Evolutionary conservation across 2,113 vertebrate genomes (phyloP).

Genomic region (Craseonycteris thonglongyai): DNA sequence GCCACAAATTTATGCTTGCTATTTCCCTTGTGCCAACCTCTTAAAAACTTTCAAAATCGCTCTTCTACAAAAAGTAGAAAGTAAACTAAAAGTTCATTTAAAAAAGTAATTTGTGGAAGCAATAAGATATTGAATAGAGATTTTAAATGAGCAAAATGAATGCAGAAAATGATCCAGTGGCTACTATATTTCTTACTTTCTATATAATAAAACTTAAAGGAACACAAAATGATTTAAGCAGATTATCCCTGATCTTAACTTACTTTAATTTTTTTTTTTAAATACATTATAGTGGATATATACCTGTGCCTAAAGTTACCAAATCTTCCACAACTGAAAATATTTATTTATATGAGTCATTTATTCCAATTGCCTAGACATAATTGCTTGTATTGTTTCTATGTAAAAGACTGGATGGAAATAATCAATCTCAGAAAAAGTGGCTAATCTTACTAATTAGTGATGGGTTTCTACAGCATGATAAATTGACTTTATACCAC

Average conservation of each 20-base stretch:
- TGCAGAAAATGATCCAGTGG: neutral
- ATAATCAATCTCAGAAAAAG: constrained; percentile 38
- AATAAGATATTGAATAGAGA: neutral
- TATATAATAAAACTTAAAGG: neutral
- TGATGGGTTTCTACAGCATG: constrained; percentile 52
- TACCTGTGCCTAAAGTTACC: neutral
- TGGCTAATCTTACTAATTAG: constrained; percentile 40
- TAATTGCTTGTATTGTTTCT: neutral
- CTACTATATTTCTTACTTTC: neutral
- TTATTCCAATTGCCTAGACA: constrained; percentile 4
- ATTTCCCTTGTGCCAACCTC: neutral
- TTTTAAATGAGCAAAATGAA: neutral
- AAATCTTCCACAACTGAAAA: neutral
- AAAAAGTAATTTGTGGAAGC: neutral
- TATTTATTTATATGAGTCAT: neutral
- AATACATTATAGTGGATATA: neutral
- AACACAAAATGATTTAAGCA: neutral
- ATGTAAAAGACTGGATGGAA: constrained; percentile 43
- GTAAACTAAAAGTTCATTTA: neutral
- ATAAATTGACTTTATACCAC: constrained; percentile 20
- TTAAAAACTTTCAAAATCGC: neutral
- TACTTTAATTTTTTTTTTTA: neutral
- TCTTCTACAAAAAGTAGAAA: neutral
- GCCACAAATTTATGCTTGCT: neutral
- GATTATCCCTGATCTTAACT: neutral